A percentile compares a stretch with the other conserved stretches of the same genome.
These are phyloP conservation scores for Ctenopoma multispine DNA, from an alignment of 2,797 vertebrate species.

Conservation along the genomic window DNA sequence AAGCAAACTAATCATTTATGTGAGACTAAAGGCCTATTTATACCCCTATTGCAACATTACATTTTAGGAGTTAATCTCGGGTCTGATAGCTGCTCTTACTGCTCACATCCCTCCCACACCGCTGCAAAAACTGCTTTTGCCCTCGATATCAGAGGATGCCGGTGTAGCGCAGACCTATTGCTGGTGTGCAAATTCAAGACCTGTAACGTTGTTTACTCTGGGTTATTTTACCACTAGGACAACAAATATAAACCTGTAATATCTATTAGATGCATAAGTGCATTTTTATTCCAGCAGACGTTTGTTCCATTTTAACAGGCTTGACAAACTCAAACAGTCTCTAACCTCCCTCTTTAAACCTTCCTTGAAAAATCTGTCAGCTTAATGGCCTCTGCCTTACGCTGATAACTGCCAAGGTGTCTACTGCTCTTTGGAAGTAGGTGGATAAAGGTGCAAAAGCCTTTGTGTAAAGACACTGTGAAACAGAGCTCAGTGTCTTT, in stretches of 20 bases:
- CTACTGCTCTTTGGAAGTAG: constrained; percentile 58
- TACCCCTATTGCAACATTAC: background rate
- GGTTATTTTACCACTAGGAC: background rate
- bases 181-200: background rate
- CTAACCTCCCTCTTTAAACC: constrained; percentile 69
- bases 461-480: constrained; percentile 66
- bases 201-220: background rate
- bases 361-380: constrained; percentile 62
- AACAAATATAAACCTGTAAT: background rate
- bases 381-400: constrained; percentile 71
- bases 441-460: constrained; percentile 69
- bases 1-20: background rate
- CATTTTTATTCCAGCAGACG: constrained; percentile 48
- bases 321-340: constrained; percentile 60
- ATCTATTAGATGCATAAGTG: constrained; percentile 36
- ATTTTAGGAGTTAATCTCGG: background rate
- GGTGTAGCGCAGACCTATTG: background rate
- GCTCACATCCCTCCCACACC: constrained; percentile 16
- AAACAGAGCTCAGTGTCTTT: constrained; percentile 67
- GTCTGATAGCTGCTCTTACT: constrained; percentile 10
- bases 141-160: background rate
- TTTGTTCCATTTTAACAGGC: constrained; percentile 59
- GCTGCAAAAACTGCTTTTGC: background rate
- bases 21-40: background rate
- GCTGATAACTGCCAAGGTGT: constrained; percentile 74